Conservation (phyloP, 2,797 vertebrate genomes). For the Sebastes paucispinis region DNA sequence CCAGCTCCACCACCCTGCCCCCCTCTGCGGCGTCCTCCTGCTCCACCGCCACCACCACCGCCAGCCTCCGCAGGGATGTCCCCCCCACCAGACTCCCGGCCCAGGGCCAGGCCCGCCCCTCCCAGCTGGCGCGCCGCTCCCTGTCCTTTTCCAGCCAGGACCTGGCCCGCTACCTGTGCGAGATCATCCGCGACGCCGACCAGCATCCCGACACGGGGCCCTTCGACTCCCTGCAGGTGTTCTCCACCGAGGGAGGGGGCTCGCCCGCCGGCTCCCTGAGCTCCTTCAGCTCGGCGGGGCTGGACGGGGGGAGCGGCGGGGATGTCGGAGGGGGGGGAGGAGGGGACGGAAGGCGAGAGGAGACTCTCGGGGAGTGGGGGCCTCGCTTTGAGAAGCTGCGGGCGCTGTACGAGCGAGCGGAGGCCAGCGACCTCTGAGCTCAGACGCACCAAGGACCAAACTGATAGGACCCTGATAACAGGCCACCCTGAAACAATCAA, state of each 20-base stretch:
- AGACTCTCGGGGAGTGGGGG: constrained; percentile 86
- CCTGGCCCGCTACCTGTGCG: constrained; percentile 82
- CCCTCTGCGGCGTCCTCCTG: constrained; percentile 50
- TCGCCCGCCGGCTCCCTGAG: constrained; percentile 86
- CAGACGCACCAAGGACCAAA: not conserved
- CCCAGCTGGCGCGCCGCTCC: constrained; percentile 72
- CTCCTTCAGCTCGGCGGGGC: constrained; percentile 83
- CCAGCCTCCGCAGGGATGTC: constrained; percentile 66
- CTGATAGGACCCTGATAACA: constrained; percentile 3
- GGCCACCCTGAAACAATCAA: constrained; percentile 33
- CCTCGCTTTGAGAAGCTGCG: constrained; percentile 88
- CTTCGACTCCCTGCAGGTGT: constrained; percentile 86
- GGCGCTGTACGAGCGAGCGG: constrained; percentile 83
- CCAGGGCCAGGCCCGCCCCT: constrained; percentile 77
- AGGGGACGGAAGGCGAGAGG: constrained; percentile 69
- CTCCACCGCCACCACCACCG: constrained; percentile 61
- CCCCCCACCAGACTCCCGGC: constrained; percentile 70
- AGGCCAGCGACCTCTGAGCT: constrained; percentile 81
- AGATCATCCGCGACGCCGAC: constrained; percentile 83
- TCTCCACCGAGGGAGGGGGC: constrained; percentile 86
- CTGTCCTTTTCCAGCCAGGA: constrained; percentile 80
- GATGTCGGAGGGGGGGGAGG: constrained; percentile 59
- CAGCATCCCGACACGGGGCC: constrained; percentile 77
- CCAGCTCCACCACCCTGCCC: constrained; percentile 59
- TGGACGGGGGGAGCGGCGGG: constrained; percentile 70